Evolutionary conservation across 2,888 invertebrate genomes (phyloP).

Genomic region (Thecophora atra): DNA sequence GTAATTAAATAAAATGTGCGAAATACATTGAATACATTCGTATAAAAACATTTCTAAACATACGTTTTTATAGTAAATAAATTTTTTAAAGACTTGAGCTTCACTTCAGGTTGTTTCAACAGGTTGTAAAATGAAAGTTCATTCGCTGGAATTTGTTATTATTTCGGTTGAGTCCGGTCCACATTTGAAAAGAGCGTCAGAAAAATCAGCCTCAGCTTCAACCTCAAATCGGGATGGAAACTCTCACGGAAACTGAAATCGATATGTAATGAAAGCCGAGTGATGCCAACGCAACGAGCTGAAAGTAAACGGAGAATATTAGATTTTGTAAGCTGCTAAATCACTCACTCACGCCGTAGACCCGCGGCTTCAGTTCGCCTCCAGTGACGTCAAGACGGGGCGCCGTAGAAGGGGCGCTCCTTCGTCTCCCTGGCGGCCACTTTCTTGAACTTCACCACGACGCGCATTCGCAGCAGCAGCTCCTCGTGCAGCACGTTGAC

Average conservation of each 20-base stretch:
- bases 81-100: too few species aligned
- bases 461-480: conserved; percentile 79
- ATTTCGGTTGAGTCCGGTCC: too few species aligned
- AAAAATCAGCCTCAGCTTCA: too few species aligned
- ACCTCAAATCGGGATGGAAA: too few species aligned
- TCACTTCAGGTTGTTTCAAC: too few species aligned
- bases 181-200: too few species aligned
- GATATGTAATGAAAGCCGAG: conserved; percentile 23
- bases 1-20: too few species aligned
- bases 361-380: neutral
- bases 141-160: too few species aligned
- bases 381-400: conserved; percentile 49
- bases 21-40: too few species aligned
- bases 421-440: conserved; percentile 31
- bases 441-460: conserved; percentile 57
- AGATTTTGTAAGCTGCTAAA: neutral
- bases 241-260: conserved; percentile 21
- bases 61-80: too few species aligned
- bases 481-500: conserved; percentile 86
- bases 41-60: too few species aligned
- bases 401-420: conserved; percentile 43
- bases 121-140: too few species aligned
- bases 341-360: neutral
- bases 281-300: conserved; percentile 12
- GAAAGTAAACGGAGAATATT: neutral